These are phyloP conservation scores for Tromatobia lineatoria DNA, from an alignment of 2,888 invertebrate species.

Conservation along the genomic window DNA sequence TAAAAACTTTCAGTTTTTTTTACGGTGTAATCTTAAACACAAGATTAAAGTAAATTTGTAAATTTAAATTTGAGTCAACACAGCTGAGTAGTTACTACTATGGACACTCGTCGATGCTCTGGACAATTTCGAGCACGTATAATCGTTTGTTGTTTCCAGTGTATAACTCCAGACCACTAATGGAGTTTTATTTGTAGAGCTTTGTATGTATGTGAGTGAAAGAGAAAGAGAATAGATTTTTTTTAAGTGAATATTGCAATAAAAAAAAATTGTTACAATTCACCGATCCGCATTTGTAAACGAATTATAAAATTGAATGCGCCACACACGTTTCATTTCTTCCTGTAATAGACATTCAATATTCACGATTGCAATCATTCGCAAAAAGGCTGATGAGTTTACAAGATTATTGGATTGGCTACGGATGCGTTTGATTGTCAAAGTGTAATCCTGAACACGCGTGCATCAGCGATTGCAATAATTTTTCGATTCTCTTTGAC, in stretches of 20 bases:
- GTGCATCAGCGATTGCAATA: slow-evolving; percentile 32
- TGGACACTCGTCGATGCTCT: slow-evolving; percentile 28
- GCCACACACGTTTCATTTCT: neutral
- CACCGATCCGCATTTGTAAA: slow-evolving; percentile 9
- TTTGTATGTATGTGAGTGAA: neutral
- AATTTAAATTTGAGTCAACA: too few relatives aligned
- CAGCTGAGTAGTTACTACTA: slow-evolving; percentile 25
- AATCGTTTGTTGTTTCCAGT: slow-evolving; percentile 41
- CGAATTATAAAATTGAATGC: slow-evolving; percentile 6
- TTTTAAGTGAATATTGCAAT: neutral
- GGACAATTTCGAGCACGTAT: slow-evolving; percentile 41
- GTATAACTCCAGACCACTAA: neutral
- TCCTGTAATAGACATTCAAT: neutral
- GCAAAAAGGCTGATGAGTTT: neutral
- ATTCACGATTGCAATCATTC: slow-evolving; percentile 17
- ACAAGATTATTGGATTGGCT: slow-evolving; percentile 14
- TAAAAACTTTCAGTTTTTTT: too few relatives aligned
- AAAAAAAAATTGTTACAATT: slow-evolving; percentile 2
- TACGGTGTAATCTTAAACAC: too few relatives aligned
- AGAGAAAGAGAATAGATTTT: neutral
- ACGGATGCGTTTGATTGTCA: slow-evolving; percentile 23
- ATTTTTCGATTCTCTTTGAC: slow-evolving; percentile 30
- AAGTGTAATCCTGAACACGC: slow-evolving; percentile 29
- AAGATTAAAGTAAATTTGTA: too few relatives aligned
- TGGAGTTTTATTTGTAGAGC: slow-evolving; percentile 27